These are phyloP conservation scores for Cliona cf. orientalis DNA, from an alignment of 37 sponge, comb jelly and placozoan genomes.

Conservation along the genomic window DNA sequence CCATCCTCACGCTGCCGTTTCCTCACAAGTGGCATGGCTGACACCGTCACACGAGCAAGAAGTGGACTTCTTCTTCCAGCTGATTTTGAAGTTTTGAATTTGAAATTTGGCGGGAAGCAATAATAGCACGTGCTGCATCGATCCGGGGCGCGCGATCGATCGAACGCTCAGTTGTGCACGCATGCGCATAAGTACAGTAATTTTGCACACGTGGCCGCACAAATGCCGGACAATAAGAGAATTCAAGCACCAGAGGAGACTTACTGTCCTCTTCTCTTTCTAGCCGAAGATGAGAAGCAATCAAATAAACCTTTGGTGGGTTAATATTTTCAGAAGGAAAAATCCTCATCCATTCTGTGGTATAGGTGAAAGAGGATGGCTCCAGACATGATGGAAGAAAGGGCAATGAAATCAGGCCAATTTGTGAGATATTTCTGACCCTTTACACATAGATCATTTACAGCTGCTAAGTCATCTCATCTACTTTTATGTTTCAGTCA, in stretches of 20 bases:
- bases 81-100: neutral
- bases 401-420: constrained; percentile 45
- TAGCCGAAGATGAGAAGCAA: constrained; percentile 42
- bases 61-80: too few species aligned
- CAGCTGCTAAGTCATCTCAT: neutral
- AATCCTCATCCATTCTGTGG: neutral
- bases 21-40: too few species aligned
- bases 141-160: too few species aligned
- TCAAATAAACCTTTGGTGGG: constrained; percentile 20
- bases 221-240: constrained; percentile 52
- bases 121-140: too few species aligned
- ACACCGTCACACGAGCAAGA: too few species aligned
- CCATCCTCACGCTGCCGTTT: too few species aligned
- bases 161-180: too few species aligned
- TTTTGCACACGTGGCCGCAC: constrained; percentile 1
- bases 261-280: constrained; percentile 30
- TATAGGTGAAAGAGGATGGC: constrained; percentile 28
- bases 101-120: too few species aligned
- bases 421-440: constrained; percentile 7
- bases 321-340: neutral
- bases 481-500: constrained; percentile 11
- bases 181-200: constrained; percentile 4
- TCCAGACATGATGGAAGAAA: constrained; percentile 48
- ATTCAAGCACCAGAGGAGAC: constrained; percentile 50
- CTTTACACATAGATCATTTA: neutral